Base-by-base conservation (phyloP, 2,113 vertebrate genomes). In the Rhynchomys soricoides region DNA sequence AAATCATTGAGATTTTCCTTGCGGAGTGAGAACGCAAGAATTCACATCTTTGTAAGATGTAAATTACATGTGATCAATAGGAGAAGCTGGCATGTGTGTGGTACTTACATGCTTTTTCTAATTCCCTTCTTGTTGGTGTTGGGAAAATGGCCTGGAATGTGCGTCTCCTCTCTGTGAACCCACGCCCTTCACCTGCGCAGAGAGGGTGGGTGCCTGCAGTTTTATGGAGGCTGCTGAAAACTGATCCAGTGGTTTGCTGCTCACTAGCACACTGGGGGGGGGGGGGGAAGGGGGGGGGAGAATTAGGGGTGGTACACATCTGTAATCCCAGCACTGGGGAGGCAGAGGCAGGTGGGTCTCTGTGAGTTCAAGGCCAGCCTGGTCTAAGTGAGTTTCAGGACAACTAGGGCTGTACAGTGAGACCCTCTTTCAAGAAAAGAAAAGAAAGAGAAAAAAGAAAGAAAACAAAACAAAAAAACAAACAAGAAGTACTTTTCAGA, bases 21-120 rank as follows among this genome's bases (percentile, higher is more conserved):
- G 99, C 98, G 97, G 98, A 99, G 99, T 99, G 99, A 99, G 99
- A 99, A 99, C 99, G 99, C 99, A 99, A 99, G 98, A 99, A 99
- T 99, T 99, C 98, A 99, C 99, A 98, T 99, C 99, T 99, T 98
- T 99, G 98, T 98, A 98, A 98, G 99, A 99, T 99, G 99, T 99
- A 99, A 99, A 99, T 99, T 99, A 99, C 98, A 98, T 96, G 99
- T 99, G 99, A 99, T 99, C 99, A 99, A 99, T 99, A 99, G 99
- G 98, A 99, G 98, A 96, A 98, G 98, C 98, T 97, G 98, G 98
- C 98, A 98, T 57, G 97, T 93, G 96, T 92, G 98, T 98, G 98
- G 98, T 98, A 98, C 98, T 97, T 98, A 98, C 98, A 98, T 97
- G 98, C 97, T 97, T 97, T 97, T 98, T 98, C 99, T 48, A 98